Evolutionary conservation across 2,888 invertebrate species (phyloP), one percentile per base, ranked within the genome.

Genomic region (Euspilapteryx auroguttella): DNA sequence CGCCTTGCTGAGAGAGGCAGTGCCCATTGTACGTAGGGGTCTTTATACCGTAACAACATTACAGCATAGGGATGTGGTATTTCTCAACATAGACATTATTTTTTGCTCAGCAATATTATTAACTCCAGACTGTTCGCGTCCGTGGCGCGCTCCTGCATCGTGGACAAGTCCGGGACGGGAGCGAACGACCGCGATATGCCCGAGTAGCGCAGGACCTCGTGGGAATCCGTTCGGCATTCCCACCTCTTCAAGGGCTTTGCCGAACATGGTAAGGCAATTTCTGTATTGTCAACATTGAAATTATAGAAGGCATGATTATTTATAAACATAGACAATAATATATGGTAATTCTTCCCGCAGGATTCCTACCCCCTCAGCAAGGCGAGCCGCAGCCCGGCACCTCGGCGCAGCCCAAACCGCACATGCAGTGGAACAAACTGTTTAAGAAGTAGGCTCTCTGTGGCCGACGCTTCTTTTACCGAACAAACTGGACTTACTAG

Each of bases 131-230:
- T 97, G 49, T 95, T 96, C 63, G 95, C 96, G 54, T 95, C 94
- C 2, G 96, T 97, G 38, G 97, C 97, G 12, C 83, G 94, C 36
- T 96, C 96, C 1, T 97, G 96, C 68, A 92, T 94, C 83, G 87
- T 87, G 22, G 89, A 89, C 50, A 91, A 90, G 63, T 83, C 87
- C 44, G 80, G 55, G 32, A 56, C 80, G 75, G 58, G 71, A 68
- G 65, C 62, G 38, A 79, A 80, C 30, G 86, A 86, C 45, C 69
- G 79, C 37, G 86, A 85, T 47, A 66, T 83, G 58, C 77, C 80
- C 53, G 86, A 87, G 81, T 85, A 73, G 69, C 73, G 51, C 40
- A 53, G 55, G 47, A 62, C 68, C 54, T 49, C 45, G 46, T 68
- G 71, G 71, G 68, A 68, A 64, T 59, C 66, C 40, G 46, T 54